A percentile compares a stretch with the other conserved stretches of the same genome.
Evolutionary conservation across 2,113 vertebrate species (phyloP).

Genomic region (Pedionomus torquatus): DNA sequence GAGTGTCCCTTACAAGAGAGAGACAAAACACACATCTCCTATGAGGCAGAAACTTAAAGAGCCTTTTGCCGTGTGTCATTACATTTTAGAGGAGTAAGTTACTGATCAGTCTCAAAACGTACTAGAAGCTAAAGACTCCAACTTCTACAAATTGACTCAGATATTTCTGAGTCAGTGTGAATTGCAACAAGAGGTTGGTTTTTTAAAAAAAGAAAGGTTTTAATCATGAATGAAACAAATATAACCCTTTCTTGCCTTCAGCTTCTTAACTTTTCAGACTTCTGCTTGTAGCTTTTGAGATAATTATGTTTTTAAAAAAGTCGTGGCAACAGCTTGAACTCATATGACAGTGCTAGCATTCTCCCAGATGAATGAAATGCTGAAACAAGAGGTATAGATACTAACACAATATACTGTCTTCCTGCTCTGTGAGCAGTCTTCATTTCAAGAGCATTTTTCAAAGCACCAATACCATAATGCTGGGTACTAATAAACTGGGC

Average conservation of each 20-base stretch:
- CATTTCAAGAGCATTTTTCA: neutral
- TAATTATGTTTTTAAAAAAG: neutral
- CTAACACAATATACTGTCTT: neutral
- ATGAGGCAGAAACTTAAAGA: neutral
- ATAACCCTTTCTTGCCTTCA: neutral
- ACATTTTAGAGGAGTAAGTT: neutral
- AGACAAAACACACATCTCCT: neutral
- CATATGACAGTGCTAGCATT: neutral
- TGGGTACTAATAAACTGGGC: neutral
- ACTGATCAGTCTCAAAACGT: neutral
- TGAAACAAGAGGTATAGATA: neutral
- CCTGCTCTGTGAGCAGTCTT: neutral
- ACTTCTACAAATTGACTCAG: neutral
- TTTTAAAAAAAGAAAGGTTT: neutral
- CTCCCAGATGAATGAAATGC: neutral
- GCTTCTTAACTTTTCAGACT: neutral
- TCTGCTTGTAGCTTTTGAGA: neutral
- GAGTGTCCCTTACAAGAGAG: neutral
- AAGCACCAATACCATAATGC: neutral
- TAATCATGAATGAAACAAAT: neutral
- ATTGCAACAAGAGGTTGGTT: neutral
- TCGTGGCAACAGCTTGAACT: neutral
- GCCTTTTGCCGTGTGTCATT: neutral
- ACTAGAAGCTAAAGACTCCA: neutral
- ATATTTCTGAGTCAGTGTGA: neutral